Evolutionary conservation across 1,140 invertebrate species (phyloP), one percentile per base, ranked within the genome.

Genomic region (Rhagoletis pomonella): DNA sequence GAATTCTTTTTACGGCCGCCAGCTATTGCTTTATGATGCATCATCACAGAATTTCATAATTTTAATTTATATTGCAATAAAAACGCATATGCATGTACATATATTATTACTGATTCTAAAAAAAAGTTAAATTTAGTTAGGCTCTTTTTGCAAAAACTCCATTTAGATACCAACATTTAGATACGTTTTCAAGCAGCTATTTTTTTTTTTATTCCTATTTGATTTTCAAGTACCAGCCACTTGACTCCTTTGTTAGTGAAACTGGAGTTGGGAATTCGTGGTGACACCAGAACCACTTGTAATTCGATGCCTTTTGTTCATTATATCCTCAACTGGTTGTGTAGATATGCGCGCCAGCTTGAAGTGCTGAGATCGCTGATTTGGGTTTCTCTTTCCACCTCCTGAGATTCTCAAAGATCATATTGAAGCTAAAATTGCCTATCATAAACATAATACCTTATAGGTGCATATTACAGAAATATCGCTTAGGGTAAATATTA

Each of bases 221-320:
- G 58, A 10, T 85, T 42, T 19, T 86, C 60, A 86, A 86, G 60
- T 86, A 59, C 29, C n/a, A 29, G 39, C 14, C 47, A 55, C 73
- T 81, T 81, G 73, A 81, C 47, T 55, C 73, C 12, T 10, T 81
- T 81, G 73, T 58, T 47, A 55, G 5, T 81, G 73, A 81, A 81
- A 81, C 47, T n/a, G 47, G 47, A 77, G 69, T 77, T n/a, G 17
- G n/a, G 44, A 47, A 77, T 17, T 50, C 44, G 69, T 77, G 69
- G 44, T 67, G 67, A 73, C 67, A 73, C 19, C 73, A 19, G 64
- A 39, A 10, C 29, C 29, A 4, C 4, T 55, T 81, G 73, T 19
- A 81, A 81, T 55, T 29, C 47, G 73, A 81, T 58, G 50, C 73
- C 73, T 29, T 9, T 19, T 81, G n/a, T 55, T 6, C 17, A 4